These are phyloP conservation scores for Papilio xuthus DNA, from an alignment of 1,140 invertebrate genomes.

Conservation along the genomic window DNA sequence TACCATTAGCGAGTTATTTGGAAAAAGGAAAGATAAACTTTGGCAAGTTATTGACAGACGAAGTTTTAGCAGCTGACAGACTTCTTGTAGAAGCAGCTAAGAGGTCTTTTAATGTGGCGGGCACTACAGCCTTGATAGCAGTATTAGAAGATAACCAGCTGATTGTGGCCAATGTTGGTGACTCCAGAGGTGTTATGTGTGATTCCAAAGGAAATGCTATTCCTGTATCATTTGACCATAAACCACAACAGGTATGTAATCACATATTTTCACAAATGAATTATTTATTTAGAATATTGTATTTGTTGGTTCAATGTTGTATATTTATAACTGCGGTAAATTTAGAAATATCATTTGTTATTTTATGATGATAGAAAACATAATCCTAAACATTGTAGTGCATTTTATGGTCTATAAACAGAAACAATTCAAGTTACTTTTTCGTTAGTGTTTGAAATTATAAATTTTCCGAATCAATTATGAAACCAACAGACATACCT, in stretches of 20 bases:
- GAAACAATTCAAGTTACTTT: not conserved
- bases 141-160: slow-evolving; percentile 90
- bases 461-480: not conserved
- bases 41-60: slow-evolving; percentile 90
- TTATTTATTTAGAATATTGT: not conserved
- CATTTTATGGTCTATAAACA: slow-evolving; percentile 7
- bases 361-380: slow-evolving; percentile 13
- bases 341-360: not conserved
- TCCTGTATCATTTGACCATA: slow-evolving; percentile 97
- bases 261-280: not conserved
- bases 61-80: slow-evolving; percentile 91
- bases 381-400: not conserved
- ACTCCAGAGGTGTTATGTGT: slow-evolving; percentile 97
- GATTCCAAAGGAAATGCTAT: slow-evolving; percentile 94
- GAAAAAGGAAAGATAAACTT: slow-evolving; percentile 89
- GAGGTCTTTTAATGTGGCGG: slow-evolving; percentile 92
- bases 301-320: not conserved
- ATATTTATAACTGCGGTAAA: not conserved
- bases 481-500: no score
- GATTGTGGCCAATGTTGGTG: slow-evolving; percentile 97
- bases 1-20: slow-evolving; percentile 82
- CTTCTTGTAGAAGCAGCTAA: slow-evolving; percentile 90
- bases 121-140: slow-evolving; percentile 96
- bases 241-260: slow-evolving; percentile 92
- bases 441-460: not conserved